These are phyloP conservation scores for Mohoua ochrocephala DNA, from an alignment of 2,113 vertebrate species.

Conservation along the genomic window DNA sequence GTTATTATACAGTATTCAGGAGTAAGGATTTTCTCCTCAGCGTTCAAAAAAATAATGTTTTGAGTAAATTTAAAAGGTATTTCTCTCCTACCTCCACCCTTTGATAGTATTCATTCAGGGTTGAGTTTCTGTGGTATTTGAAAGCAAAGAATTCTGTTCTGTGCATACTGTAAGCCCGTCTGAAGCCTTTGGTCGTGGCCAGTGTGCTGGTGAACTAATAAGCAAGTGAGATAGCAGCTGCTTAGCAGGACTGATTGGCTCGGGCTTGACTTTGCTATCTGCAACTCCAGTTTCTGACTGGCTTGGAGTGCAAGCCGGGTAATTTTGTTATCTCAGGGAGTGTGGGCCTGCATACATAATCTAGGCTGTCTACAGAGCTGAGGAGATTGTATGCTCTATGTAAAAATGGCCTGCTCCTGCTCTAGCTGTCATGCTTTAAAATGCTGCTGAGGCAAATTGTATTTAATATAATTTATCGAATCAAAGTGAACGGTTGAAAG, in stretches of 20 bases:
- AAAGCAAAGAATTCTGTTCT: neutral
- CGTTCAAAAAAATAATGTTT: neutral
- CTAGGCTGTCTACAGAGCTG: neutral
- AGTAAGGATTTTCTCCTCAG: neutral
- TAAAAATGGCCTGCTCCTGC: neutral
- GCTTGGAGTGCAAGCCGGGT: neutral
- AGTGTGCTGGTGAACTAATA: conserved; percentile 2
- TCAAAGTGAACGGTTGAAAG: neutral
- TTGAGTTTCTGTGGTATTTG: neutral
- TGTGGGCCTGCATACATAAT: conserved; percentile 9
- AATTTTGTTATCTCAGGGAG: neutral
- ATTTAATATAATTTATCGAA: neutral
- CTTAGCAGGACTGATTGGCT: conserved; percentile 40
- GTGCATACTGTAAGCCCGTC: neutral
- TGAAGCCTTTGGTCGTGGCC: neutral
- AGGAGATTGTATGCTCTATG: neutral
- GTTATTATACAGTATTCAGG: neutral
- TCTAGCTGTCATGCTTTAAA: neutral
- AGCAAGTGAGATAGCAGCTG: conserved; percentile 43
- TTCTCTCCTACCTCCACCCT: neutral
- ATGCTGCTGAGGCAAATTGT: neutral
- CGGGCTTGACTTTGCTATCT: neutral
- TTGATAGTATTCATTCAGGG: neutral
- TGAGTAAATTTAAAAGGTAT: neutral
- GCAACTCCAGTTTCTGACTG: neutral